A percentile compares a stretch with the other conserved stretches of the same genome.
Evolutionary conservation across 2,888 invertebrate species (phyloP).

Genomic region (Trachelus tabidus): DNA sequence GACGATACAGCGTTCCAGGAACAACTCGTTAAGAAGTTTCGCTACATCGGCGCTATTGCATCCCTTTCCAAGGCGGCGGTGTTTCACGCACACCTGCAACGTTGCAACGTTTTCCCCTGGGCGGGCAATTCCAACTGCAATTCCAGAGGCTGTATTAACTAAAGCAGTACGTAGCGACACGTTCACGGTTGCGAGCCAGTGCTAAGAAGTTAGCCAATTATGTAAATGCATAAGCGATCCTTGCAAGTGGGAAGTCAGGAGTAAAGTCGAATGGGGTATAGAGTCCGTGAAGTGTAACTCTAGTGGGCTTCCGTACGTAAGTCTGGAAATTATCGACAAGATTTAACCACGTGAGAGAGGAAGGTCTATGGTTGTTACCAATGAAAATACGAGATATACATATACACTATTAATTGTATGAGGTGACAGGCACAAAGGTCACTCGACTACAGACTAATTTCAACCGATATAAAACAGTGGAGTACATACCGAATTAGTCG

Average conservation of each 20-base stretch:
- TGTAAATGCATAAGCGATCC: slow-evolving; percentile 18
- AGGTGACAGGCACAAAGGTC: neutral
- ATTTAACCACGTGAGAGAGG: neutral
- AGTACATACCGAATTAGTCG: neutral
- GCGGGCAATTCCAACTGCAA: neutral
- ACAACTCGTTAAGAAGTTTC: slow-evolving; percentile 19
- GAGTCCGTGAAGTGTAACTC: neutral
- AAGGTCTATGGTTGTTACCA: neutral
- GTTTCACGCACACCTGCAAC: neutral
- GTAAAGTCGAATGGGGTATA: neutral
- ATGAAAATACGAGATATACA: neutral
- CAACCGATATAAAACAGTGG: neutral
- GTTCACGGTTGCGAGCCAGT: neutral
- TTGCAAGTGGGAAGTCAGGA: neutral
- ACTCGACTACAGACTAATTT: neutral
- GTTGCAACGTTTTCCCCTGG: neutral
- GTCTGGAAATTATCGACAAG: neutral
- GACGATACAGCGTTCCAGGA: neutral
- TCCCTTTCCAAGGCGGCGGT: neutral
- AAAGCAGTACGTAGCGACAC: neutral
- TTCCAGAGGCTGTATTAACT: neutral
- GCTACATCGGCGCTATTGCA: slow-evolving; percentile 2
- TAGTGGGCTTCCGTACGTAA: neutral
- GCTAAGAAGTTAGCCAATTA: slow-evolving; percentile 21
- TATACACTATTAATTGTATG: neutral